phyloP scores from a whole-genome alignment of 2,888 invertebrate species.

The Morpho achilles region DNA sequence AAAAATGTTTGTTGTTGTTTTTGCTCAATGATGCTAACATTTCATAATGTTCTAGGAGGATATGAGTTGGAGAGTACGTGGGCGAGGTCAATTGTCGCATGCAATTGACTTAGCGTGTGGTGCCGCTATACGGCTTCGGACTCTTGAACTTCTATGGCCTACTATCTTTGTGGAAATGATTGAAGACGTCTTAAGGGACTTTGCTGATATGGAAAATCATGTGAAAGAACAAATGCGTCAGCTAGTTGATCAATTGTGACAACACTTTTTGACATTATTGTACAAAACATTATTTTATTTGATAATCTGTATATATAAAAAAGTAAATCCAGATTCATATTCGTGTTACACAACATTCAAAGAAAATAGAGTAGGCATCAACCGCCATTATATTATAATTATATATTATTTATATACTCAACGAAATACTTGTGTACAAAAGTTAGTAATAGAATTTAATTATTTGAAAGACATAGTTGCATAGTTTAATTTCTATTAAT shows the following conservation, averaged over 20 bases:
- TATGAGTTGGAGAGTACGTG: slow-evolving; percentile 85
- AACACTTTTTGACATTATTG: slow-evolving; percentile 1
- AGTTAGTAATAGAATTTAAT: too few relatives aligned
- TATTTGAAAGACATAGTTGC: too few relatives aligned
- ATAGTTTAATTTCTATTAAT: too few relatives aligned
- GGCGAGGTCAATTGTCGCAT: slow-evolving; percentile 83
- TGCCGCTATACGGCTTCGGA: slow-evolving; percentile 86
- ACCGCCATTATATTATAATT: too few relatives aligned
- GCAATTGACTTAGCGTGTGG: slow-evolving; percentile 87
- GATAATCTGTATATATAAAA: too few relatives aligned
- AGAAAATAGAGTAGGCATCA: too few relatives aligned
- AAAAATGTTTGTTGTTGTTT: too few relatives aligned
- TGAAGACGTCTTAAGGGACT: slow-evolving; percentile 87
- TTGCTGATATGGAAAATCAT: slow-evolving; percentile 88
- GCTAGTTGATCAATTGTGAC: slow-evolving; percentile 52
- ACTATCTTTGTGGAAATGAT: slow-evolving; percentile 87
- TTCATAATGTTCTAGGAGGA: slow-evolving; percentile 79
- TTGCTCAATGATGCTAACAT: neutral
- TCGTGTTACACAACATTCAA: too few relatives aligned
- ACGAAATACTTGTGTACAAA: too few relatives aligned
- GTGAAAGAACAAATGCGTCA: slow-evolving; percentile 83
- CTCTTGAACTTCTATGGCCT: slow-evolving; percentile 88
- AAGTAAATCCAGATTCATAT: too few relatives aligned
- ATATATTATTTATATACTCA: too few relatives aligned
- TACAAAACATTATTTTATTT: too few relatives aligned